phyloP scores from a whole-genome alignment of 2,888 invertebrate genomes.

The Athetis lepigone region DNA sequence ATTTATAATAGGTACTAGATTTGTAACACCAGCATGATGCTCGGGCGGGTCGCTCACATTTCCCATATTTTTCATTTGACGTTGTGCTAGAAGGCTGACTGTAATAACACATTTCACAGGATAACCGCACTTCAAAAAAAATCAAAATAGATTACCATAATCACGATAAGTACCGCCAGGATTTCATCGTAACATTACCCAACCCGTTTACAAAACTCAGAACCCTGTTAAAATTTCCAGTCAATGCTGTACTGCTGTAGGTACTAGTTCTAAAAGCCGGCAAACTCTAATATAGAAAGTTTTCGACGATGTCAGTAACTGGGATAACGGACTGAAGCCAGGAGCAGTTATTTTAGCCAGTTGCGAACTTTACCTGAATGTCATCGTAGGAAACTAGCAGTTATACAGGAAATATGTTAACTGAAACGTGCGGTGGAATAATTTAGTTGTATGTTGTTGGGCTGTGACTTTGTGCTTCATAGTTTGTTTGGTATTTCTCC shows the following conservation, averaged over 20 bases:
- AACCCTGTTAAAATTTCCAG: too few species aligned
- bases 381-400: conserved; percentile 32
- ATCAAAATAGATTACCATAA: too few species aligned
- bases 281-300: conserved; percentile 46
- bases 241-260: too few species aligned
- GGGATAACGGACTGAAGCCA: conserved; percentile 12
- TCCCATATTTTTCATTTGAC: too few species aligned
- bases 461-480: neutral
- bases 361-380: conserved; percentile 50
- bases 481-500: neutral
- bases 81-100: too few species aligned
- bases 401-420: conserved; percentile 16
- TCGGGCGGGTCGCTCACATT: too few species aligned
- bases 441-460: neutral
- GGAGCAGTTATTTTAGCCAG: conserved; percentile 46
- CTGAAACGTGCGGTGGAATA: conserved; percentile 9
- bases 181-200: neutral
- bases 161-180: too few species aligned
- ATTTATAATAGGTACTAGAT: too few species aligned
- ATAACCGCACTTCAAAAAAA: too few species aligned
- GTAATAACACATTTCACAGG: too few species aligned
- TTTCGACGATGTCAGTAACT: conserved; percentile 41
- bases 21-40: too few species aligned
- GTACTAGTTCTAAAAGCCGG: conserved; percentile 36
- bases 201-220: neutral